These are phyloP conservation scores for Dolichallabes microphthalmus DNA, from an alignment of 2,113 vertebrate species.

Conservation along the genomic window DNA sequence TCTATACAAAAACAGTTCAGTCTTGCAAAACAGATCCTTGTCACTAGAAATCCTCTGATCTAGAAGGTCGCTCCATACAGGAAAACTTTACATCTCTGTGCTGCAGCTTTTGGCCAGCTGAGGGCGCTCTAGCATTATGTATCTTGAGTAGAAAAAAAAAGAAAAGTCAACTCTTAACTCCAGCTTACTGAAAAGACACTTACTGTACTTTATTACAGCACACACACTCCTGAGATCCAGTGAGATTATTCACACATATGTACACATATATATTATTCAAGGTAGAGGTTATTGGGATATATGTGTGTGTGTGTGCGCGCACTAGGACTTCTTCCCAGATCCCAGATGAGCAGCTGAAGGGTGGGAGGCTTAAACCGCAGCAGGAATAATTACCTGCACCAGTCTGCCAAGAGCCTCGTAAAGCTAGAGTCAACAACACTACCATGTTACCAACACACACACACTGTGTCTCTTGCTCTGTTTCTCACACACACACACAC, in stretches of 20 bases:
- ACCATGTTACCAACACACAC: conserved; percentile 62
- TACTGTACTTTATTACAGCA: background rate
- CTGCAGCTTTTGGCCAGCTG: conserved; percentile 35
- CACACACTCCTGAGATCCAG: background rate
- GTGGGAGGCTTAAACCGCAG: conserved; percentile 65
- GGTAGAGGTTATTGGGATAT: background rate
- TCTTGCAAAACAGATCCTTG: background rate
- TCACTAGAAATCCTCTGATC: background rate
- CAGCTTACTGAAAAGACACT: background rate
- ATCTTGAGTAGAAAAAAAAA: background rate
- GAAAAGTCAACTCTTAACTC: background rate
- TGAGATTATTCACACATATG: background rate
- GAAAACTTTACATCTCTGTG: background rate
- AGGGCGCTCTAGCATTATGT: conserved; percentile 27
- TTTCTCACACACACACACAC: conserved; percentile 22
- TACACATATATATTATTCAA: background rate
- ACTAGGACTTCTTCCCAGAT: conserved; percentile 26
- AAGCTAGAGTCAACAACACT: conserved; percentile 73
- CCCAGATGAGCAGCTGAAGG: conserved; percentile 51
- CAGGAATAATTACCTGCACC: conserved; percentile 71
- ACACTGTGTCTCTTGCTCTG: background rate
- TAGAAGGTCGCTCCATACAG: background rate
- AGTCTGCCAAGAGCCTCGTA: conserved; percentile 73
- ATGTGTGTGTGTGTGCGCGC: conserved; percentile 33
- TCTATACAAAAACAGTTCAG: background rate